Percentiles rank a stretch among this genome's conserved stretches.
Conservation (phyloP, 2,113 vertebrate genomes). For the Poeciliopsis turrubarensis region DNA sequence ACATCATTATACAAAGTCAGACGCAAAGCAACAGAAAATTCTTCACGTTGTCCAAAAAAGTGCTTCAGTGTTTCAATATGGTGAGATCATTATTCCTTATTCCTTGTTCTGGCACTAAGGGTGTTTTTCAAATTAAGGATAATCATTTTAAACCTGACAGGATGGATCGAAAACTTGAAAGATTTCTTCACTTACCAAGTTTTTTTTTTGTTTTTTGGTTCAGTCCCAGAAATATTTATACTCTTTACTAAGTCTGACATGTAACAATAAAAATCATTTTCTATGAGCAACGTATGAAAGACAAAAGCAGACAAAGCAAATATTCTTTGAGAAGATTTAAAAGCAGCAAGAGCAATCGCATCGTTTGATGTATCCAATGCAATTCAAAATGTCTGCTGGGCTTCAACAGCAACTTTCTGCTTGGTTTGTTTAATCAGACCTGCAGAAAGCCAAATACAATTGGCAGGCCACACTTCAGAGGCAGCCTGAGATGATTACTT, state of each 20-base stretch:
- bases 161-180: not conserved
- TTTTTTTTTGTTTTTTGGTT: not conserved
- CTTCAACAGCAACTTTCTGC: slow-evolving; percentile 30
- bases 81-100: not conserved
- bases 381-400: slow-evolving; percentile 30
- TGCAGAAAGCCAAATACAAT: slow-evolving; percentile 40
- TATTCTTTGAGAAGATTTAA: not conserved
- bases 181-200: not conserved
- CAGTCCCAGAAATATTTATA: not conserved
- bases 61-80: not conserved
- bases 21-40: not conserved
- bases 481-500: slow-evolving; percentile 41
- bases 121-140: no score
- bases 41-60: not conserved
- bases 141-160: not conserved
- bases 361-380: slow-evolving; percentile 35
- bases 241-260: not conserved
- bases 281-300: not conserved
- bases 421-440: slow-evolving; percentile 51
- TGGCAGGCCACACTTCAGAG: slow-evolving; percentile 44
- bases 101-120: not conserved
- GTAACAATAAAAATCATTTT: not conserved
- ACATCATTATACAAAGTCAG: not conserved
- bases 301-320: not conserved
- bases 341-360: not conserved